Base-by-base conservation (phyloP, 2,113 vertebrate genomes). In the Festucalex cinctus region DNA sequence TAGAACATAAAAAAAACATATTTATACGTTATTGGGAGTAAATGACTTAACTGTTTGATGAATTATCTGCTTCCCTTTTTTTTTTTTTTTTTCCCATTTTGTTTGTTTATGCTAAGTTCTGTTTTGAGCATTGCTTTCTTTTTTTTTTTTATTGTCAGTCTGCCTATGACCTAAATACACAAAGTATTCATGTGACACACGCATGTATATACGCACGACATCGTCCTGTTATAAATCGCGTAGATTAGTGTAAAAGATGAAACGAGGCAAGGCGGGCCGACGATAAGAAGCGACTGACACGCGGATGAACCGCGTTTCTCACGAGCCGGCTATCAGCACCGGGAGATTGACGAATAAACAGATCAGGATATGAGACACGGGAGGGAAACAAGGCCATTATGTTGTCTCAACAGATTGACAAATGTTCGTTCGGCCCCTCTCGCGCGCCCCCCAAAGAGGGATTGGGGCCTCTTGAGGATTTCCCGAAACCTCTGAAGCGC, bases 381-480 rank as follows among this genome's bases (percentile, higher is more conserved):
- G 75, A 58, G 64, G 49, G 57, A 80, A n/a, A 83, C 71, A 67
- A 84, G 68, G 73, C 75, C 78, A 77, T 84, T 84, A 83, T 77
- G 62, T 72, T 59, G 66, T 66, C 66, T 20, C 63, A 81, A 78
- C 78, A 67, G 62, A 76, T 78, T 68, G 61, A 81, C 79, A 71
- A 80, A 28, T 19, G 26, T 26, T 14, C 26, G 51, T 28, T 26
- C 48, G n/a, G 20, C 48, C 48, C 48, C 20, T 51, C 48, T 22
- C 22, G 51, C 76, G 39, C 66, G 74, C 74, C 39, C 77, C 77
- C 79, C 46, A 83, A 82, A 81, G 67, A 73, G 66, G 84, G 86
- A 88, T 89, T 89, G 86, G 66, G 78, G 60, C 71, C 88, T 83
- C 84, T 73, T 83, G 83, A 85, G 82, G 80, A 87, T 85, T 83